Evolutionary conservation across 1,140 invertebrate species (phyloP), one percentile per base, ranked within the genome.

Genomic region (Drosophila persimilis): DNA sequence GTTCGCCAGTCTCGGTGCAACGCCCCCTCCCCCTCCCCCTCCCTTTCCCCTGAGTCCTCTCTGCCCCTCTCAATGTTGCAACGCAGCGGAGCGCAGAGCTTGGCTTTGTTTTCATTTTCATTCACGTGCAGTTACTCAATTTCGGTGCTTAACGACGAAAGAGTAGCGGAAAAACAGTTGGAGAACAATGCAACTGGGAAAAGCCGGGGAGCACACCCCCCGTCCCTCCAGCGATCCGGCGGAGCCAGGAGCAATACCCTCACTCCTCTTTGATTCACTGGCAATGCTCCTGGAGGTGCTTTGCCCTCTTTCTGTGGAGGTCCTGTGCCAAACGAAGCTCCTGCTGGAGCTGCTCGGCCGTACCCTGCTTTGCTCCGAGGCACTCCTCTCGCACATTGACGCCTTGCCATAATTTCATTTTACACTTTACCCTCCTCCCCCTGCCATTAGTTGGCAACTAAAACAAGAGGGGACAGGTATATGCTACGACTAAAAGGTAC

Each of bases 51-150:
- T 5, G 11, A 5, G 11, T 39, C 29, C 29, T 8, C 3, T 31
- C 24, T 52, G 35, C 35, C 35, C 9, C 9, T 39, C 35, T 1
- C 35, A 13, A 11, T 39, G 35, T 39, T 39, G 35, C 35, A 20
- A 20, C 20, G 20, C 20, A 20, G 20, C 20, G 20, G 20, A 20
- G 20, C 20, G 20, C 20, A 39, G 9, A 3, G 9, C 59, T 51
- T 66, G 72, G 72, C 72, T 73, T 85, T 81, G 77, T 85, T 85
- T 85, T 85, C 80, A 61, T 81, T 85, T 85, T 86, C 83, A 81
- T 85, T 85, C 81, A 81, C 77, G 77, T 81, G 81, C 64, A 86
- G 81, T 86, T 80, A 85, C 80, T 85, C 73, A 86, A 86, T 85
- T 85, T 85, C 77, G 77, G 77, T 45, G 80, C 80, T 79, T 60